These are phyloP conservation scores for Arenaria interpres DNA, from an alignment of 2,113 vertebrate genomes.

Conservation along the genomic window DNA sequence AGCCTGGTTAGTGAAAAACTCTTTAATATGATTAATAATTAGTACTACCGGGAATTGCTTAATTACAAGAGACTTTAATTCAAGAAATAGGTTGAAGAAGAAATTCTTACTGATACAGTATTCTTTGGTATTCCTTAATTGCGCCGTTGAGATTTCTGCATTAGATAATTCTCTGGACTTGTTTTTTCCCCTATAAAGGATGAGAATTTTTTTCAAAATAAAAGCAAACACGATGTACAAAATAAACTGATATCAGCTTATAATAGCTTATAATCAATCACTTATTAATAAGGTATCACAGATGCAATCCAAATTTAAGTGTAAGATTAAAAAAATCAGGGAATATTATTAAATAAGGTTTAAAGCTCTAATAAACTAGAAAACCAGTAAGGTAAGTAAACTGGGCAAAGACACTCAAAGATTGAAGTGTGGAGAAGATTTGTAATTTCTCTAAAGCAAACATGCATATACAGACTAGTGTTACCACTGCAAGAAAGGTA, in stretches of 20 bases:
- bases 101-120: not conserved
- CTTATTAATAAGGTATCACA: not conserved
- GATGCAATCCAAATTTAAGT: not conserved
- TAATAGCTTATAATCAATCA: not conserved
- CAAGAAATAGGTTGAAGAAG: not conserved
- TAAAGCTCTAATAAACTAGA: not conserved
- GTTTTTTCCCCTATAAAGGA: not conserved
- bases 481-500: not conserved
- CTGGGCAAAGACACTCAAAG: not conserved
- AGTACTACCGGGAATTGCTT: rapidly evolving
- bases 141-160: not conserved
- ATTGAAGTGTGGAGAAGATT: not conserved
- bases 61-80: not conserved
- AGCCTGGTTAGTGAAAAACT: not conserved
- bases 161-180: not conserved
- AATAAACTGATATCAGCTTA: not conserved
- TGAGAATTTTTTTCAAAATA: not conserved
- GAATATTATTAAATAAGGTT: not conserved
- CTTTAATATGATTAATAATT: not conserved
- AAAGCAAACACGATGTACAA: not conserved
- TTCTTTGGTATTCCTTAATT: not conserved
- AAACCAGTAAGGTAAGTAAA: not conserved
- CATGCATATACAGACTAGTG: not conserved
- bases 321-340: not conserved
- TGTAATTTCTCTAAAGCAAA: not conserved